These are phyloP conservation scores for zebrafish (Danio rerio) DNA, from an alignment of 2,113 vertebrate species.

Conservation along the genomic window DNA sequence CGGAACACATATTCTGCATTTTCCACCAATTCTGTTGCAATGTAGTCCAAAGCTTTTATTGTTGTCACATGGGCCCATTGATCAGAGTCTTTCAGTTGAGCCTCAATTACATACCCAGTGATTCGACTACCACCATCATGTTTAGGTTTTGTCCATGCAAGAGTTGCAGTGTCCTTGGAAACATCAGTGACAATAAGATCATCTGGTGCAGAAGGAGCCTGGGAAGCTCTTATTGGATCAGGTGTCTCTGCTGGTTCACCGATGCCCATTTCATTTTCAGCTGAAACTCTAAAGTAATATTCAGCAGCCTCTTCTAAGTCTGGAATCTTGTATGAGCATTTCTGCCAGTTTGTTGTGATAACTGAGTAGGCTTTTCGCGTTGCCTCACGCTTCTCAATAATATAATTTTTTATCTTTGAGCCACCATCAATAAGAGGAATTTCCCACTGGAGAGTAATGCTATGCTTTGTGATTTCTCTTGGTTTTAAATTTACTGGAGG, in stretches of 20 bases:
- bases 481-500: conserved; percentile 92
- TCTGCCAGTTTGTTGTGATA: conserved; percentile 90
- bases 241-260: conserved; percentile 92
- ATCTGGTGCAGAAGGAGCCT: conserved; percentile 91
- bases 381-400: conserved; percentile 93
- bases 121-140: conserved; percentile 95
- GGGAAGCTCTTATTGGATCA: conserved; percentile 90
- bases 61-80: conserved; percentile 91
- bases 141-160: conserved; percentile 93
- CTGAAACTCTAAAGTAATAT: conserved; percentile 95
- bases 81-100: conserved; percentile 90
- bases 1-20: conserved; percentile 95
- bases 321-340: conserved; percentile 90
- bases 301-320: conserved; percentile 90
- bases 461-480: conserved; percentile 92
- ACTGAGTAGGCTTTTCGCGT: conserved; percentile 95
- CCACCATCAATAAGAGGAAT: conserved; percentile 97
- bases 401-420: conserved; percentile 93
- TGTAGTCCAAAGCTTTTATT: conserved; percentile 89
- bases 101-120: conserved; percentile 97
- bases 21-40: conserved; percentile 88
- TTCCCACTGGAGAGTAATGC: conserved; percentile 95
- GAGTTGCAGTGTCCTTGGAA: conserved; percentile 86
- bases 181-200: conserved; percentile 94
- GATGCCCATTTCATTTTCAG: conserved; percentile 95